Evolutionary conservation across 2,888 invertebrate species (phyloP).

Genomic region (Lydus trimaculatus): DNA sequence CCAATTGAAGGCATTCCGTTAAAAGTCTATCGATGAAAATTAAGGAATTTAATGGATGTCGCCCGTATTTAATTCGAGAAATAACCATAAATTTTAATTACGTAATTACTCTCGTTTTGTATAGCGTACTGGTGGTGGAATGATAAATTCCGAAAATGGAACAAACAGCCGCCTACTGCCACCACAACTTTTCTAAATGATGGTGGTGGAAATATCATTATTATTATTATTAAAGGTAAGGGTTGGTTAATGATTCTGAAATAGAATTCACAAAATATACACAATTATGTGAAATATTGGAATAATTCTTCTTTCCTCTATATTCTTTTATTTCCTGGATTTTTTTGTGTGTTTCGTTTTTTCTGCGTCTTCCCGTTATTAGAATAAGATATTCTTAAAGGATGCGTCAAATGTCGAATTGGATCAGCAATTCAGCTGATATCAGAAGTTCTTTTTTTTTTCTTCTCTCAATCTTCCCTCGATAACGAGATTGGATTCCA

Average conservation of each 20-base stretch:
- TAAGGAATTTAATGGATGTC: constrained; percentile 8
- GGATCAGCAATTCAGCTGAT: constrained; percentile 8
- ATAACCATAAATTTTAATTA: constrained; percentile 11
- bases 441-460: neutral
- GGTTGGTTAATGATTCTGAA: neutral
- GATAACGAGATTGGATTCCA: constrained; percentile 32
- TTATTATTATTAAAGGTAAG: neutral
- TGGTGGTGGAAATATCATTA: neutral
- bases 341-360: constrained; percentile 5
- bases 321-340: neutral
- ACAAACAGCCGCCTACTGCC: neutral
- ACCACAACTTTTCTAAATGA: neutral
- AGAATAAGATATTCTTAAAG: neutral
- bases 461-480: constrained; percentile 8
- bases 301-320: neutral
- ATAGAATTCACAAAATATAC: neutral
- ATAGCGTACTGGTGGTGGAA: neutral
- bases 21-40: constrained; percentile 1
- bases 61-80: constrained; percentile 9
- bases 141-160: neutral
- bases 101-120: constrained; percentile 8
- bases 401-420: constrained; percentile 8
- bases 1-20: neutral
- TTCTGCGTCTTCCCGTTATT: neutral
- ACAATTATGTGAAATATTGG: neutral